A percentile compares a stretch with the other conserved stretches of the same genome.
Conservation (phyloP, 2,797 vertebrate genomes). For the Paratrypauchen microcephalus region DNA sequence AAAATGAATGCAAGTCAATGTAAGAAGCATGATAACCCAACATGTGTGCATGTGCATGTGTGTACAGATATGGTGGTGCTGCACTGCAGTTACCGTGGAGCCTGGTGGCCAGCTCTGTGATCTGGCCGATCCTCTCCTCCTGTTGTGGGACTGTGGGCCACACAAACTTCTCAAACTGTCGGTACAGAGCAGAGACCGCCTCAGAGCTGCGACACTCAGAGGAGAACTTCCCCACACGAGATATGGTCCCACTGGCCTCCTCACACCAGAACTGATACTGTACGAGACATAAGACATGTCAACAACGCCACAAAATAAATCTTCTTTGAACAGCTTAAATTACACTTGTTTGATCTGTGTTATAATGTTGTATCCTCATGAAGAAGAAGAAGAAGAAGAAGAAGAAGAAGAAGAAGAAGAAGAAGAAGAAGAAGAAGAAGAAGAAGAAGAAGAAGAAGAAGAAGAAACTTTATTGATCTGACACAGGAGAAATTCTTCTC, state of each 20-base stretch:
- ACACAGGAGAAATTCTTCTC: no score
- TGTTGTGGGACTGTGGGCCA: conserved; percentile 85
- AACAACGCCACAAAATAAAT: not conserved
- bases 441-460: no score
- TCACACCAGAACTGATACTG: conserved; percentile 92
- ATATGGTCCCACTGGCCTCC: conserved; percentile 85
- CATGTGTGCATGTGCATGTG: no score
- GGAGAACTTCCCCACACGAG: conserved; percentile 86
- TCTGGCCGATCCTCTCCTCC: conserved; percentile 85
- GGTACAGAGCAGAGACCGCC: conserved; percentile 82
- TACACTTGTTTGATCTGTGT: no score
- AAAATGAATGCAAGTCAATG: no score
- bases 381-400: no score
- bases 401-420: no score
- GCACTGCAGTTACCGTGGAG: conserved; percentile 79
- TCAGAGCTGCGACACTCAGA: conserved; percentile 84
- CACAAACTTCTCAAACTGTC: conserved; percentile 90
- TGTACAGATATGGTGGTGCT: no score
- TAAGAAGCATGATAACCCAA: no score
- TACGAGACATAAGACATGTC: not conserved
- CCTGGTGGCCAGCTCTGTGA: conserved; percentile 79
- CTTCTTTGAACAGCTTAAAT: not conserved
- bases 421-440: no score
- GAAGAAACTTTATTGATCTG: no score
- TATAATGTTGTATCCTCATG: no score